Evolutionary conservation across 2,888 invertebrate genomes (phyloP).

Genomic region (Arge pagana): DNA sequence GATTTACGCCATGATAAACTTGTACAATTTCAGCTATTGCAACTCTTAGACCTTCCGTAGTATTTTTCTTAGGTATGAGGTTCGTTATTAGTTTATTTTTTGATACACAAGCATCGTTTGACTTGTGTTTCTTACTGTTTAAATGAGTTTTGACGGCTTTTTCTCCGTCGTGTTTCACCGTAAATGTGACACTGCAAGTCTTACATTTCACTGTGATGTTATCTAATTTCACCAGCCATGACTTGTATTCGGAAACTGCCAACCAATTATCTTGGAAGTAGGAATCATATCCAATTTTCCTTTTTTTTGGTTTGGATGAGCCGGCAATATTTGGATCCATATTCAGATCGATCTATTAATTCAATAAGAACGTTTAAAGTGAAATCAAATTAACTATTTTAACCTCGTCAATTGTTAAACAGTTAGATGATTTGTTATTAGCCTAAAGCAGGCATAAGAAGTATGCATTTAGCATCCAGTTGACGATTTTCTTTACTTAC

Average conservation of each 20-base stretch:
- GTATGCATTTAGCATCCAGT: conserved; percentile 1
- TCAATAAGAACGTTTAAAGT: conserved; percentile 2
- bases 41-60: conserved; percentile 29
- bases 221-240: conserved; percentile 3
- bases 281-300: conserved; percentile 5
- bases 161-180: conserved; percentile 5
- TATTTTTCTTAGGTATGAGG: conserved; percentile 22
- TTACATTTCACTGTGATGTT: background rate
- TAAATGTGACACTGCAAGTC: conserved; percentile 2
- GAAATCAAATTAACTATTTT: conserved; percentile 1
- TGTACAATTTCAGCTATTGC: conserved; percentile 32
- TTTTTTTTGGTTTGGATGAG: conserved; percentile 7
- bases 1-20: conserved; percentile 34
- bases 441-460: conserved; percentile 1
- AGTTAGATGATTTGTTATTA: conserved; percentile 3
- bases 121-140: conserved; percentile 6
- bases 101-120: conserved; percentile 4
- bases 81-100: conserved; percentile 23
- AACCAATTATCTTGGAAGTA: conserved; percentile 5
- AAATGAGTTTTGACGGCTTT: conserved; percentile 1
- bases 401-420: conserved; percentile 4
- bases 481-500: conserved; percentile 4
- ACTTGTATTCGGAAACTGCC: background rate
- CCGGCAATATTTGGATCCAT: conserved; percentile 1
- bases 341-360: background rate